Evolutionary conservation across 2,888 invertebrate genomes (phyloP), one percentile per base, ranked within the genome.

Genomic region (Sinhomidia bicolor): DNA sequence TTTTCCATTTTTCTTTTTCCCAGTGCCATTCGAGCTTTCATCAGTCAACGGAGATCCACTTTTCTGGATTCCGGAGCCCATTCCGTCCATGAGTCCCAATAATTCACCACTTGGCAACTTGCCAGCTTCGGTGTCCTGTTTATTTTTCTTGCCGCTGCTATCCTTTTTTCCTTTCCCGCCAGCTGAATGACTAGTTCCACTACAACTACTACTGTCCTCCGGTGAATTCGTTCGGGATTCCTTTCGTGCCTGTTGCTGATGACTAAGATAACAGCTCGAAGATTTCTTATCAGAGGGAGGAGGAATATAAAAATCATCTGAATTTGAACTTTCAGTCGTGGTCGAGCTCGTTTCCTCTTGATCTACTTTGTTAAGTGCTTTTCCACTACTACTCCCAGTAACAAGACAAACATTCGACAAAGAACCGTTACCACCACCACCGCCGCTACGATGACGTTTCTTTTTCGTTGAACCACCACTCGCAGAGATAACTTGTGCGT

Each of bases 261-360:
- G 79, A 57, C 2, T 7, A 12, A 12, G 47, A 26, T 76, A 26
- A 26, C 26, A 12, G 29, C 44, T 26, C 0, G 32, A 44, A 36
- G 23, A 44, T 29, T 88, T 88, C n/a, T 88, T 88, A n/a, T 90
- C 90, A 5, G 79, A 68, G 14, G 76, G 88, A 23, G 83, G 91
- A 10, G 88, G 68, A 36, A 87, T 81, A 62, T 85, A 92, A 47
- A 93, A 93, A 89, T 95, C 95, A 87, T 96, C 96, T 84, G 95
- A 95, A 91, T 95, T 94, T 68, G 96, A 96, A 91, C 96, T 95
- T 93, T 96, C 96, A 2, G 96, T 96, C 7, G 96, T 96, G 1
- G 96, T 96, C 0, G 96, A 96, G 9, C 96, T 96, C 1, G 95
- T 95, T 92, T 96, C 96, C 93, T 96, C 96, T 92, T 95, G 95